Evolutionary conservation across 2,113 vertebrate species (phyloP).

Genomic region (Tragelaphus strepsiceros): DNA sequence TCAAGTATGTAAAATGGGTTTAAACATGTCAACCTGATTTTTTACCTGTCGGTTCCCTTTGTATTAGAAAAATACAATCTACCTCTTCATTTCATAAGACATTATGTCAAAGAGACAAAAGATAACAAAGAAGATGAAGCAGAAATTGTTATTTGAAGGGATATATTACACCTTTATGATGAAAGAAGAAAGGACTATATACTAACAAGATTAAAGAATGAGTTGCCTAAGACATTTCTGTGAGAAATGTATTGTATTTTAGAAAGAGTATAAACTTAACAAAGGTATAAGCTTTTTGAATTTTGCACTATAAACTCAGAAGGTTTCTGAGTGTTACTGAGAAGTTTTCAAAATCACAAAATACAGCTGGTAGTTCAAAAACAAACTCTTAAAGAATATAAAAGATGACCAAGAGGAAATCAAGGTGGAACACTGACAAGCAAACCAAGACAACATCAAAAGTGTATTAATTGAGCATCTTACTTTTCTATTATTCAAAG

Average conservation of each 20-base stretch:
- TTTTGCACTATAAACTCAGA: not conserved
- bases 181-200: not conserved
- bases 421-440: not conserved
- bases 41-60: not conserved
- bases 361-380: not conserved
- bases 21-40: not conserved
- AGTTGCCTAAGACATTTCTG: not conserved
- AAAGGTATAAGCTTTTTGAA: not conserved
- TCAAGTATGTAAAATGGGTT: not conserved
- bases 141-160: not conserved
- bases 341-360: not conserved
- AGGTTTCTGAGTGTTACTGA: not conserved
- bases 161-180: not conserved
- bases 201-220: not conserved
- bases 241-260: not conserved
- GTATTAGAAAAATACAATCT: not conserved
- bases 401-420: not conserved
- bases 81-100: not conserved
- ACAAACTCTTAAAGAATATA: not conserved
- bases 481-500: not conserved
- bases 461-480: not conserved
- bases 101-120: not conserved
- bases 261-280: not conserved
- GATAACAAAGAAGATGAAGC: not conserved
- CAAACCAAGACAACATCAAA: not conserved